Evolutionary conservation across 2,797 vertebrate genomes (phyloP), one percentile per base, ranked within the genome.

Genomic region (Cichlasoma orientale): DNA sequence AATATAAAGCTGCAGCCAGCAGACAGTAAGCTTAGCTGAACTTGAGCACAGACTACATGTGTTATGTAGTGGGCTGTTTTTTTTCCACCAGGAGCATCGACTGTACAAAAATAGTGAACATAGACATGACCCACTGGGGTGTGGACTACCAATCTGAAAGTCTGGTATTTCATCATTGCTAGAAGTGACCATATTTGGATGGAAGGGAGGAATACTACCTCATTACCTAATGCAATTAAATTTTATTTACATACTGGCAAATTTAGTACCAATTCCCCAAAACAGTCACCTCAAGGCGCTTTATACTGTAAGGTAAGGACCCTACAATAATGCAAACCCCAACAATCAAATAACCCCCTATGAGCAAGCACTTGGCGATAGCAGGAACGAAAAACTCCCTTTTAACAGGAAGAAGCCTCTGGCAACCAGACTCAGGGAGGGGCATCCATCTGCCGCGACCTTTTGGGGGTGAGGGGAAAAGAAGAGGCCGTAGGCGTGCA

Each of bases 321-420:
- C 29, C 3, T 7, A 0, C 29, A 12, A 1, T 31, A 27, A 58
- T n/a, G 18, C 31, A 33, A 33, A 12, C 29, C 29, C 29, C 56
- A 57, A 58, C 10, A 58, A 58, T 19, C 44, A 47, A 14, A 44
- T 16, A 14, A 44, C 4, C 14, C 14, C 14, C 44, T 47, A 47
- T 47, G 44, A 47, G 16, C 16, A 47, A 47, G 16, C 44, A 47
- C 16, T 47, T 47, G 44, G 16, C 0, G 1, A 47, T 16, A 47
- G 44, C 16, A 16, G 44, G 44, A 47, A 47, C 3, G 44, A 7
- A 47, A 47, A 47, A 3, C 16, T 7, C 44, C 44, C 6, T 47
- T 47, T 47, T n/a, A 47, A 47, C 44, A 47, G 44, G 41, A 47
- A 47, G 16, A 47, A 47, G 18, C 16, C 16, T 47, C 16, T 2